These are phyloP conservation scores for Athene cunicularia DNA, from an alignment of 2,113 vertebrate genomes.

Conservation along the genomic window DNA sequence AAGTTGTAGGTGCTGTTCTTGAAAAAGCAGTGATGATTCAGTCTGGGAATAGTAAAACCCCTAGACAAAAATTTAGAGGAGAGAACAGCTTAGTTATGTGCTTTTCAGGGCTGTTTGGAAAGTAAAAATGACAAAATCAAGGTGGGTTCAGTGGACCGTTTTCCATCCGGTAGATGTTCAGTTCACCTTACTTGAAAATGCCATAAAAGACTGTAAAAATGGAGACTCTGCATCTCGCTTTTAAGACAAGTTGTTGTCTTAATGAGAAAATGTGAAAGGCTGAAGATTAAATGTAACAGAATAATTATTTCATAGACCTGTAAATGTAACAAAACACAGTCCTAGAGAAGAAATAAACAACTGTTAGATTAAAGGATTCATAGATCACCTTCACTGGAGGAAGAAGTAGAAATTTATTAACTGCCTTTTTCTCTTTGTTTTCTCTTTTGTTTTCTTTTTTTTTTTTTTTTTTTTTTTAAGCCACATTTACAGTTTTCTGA, in stretches of 20 bases:
- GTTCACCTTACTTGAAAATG: constrained; percentile 32
- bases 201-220: constrained; percentile 44
- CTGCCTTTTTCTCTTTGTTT: neutral
- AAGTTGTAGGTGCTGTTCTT: neutral
- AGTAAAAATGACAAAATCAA: neutral
- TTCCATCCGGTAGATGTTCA: neutral
- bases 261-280: constrained; percentile 70
- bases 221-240: constrained; percentile 62
- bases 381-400: constrained; percentile 45
- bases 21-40: neutral
- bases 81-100: neutral
- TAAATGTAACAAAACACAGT: constrained; percentile 70
- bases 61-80: neutral
- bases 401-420: constrained; percentile 69
- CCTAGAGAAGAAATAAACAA: constrained; percentile 64
- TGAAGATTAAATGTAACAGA: constrained; percentile 57
- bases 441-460: neutral
- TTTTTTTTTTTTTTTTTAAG: neutral
- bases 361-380: constrained; percentile 60
- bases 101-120: neutral
- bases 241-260: constrained; percentile 63
- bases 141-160: neutral
- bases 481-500: constrained; percentile 64
- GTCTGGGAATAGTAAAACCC: neutral
- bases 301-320: constrained; percentile 66